A percentile compares a stretch with the other conserved stretches of the same genome.
phyloP scores from a whole-genome alignment of 2,797 vertebrate species.

The Acanthis flammea region DNA sequence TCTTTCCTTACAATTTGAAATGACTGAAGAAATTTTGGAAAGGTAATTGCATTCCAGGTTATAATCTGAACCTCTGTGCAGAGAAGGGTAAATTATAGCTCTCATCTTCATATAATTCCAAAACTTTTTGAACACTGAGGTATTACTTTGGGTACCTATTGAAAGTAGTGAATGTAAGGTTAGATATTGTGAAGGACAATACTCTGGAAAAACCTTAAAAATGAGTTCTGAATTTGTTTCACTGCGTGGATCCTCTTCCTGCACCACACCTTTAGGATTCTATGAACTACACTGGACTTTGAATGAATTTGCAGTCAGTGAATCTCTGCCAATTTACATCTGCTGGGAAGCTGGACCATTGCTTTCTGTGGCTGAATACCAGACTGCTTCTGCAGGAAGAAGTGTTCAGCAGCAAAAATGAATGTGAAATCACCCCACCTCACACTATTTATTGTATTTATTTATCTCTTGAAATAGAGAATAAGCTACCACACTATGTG shows the following conservation, averaged over 20 bases:
- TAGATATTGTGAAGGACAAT: not conserved
- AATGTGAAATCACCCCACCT: not conserved
- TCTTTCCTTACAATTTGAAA: not conserved
- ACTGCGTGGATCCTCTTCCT: not conserved
- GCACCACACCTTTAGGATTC: not conserved
- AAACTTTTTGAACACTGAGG: not conserved
- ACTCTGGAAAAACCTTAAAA: not conserved
- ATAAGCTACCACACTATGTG: not conserved
- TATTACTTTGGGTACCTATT: not conserved
- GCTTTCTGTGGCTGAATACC: not conserved
- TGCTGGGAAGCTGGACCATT: not conserved
- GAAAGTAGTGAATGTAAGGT: not conserved
- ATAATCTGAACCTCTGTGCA: not conserved
- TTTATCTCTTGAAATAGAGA: conserved; percentile 33
- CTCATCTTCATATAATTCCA: not conserved
- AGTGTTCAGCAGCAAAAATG: not conserved
- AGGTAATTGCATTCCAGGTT: not conserved
- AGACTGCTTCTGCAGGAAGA: not conserved
- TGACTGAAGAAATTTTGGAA: not conserved
- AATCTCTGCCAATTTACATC: not conserved
- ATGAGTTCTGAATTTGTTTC: not conserved
- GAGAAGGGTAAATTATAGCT: not conserved
- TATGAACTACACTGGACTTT: not conserved
- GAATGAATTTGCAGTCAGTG: not conserved
- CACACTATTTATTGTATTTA: not conserved